phyloP scores from a whole-genome alignment of 35 echinoderm and acorn worm genomes.

The Heliocidaris tuberculata region DNA sequence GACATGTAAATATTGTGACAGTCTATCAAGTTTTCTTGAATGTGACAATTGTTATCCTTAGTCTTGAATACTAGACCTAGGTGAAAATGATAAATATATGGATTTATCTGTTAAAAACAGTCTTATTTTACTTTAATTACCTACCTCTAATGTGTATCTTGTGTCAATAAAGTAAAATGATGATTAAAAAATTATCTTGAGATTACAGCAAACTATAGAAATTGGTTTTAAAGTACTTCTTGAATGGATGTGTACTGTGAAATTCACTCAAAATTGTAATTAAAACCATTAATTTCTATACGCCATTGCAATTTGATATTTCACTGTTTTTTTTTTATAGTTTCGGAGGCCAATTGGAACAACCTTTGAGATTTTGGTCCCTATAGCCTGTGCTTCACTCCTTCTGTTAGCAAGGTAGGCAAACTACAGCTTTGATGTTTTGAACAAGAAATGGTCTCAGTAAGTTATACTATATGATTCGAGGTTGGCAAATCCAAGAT shows the following conservation, averaged over 20 bases:
- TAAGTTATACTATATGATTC: too few species aligned
- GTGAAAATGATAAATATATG: background rate
- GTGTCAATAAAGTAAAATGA: too few species aligned
- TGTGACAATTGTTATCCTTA: background rate
- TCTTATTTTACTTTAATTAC: background rate
- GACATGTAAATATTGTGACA: background rate
- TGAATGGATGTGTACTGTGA: too few species aligned
- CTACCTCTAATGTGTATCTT: too few species aligned
- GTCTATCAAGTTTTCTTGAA: background rate
- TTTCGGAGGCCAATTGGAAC: conserved; percentile 86
- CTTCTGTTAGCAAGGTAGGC: conserved; percentile 75
- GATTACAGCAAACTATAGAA: too few species aligned
- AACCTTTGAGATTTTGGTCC: conserved; percentile 69
- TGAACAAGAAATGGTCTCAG: too few species aligned
- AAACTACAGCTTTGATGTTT: background rate
- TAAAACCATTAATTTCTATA: too few species aligned
- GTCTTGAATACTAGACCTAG: background rate
- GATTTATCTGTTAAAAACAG: too few species aligned
- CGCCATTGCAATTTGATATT: background rate
- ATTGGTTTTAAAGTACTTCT: too few species aligned
- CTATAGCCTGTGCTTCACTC: conserved; percentile 57
- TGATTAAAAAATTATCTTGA: too few species aligned
- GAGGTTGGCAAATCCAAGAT: too few species aligned
- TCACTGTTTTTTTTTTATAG: conserved; percentile 46
- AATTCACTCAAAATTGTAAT: too few species aligned